Conservation (phyloP, 2,888 invertebrate species). For the Myopa testacea region DNA sequence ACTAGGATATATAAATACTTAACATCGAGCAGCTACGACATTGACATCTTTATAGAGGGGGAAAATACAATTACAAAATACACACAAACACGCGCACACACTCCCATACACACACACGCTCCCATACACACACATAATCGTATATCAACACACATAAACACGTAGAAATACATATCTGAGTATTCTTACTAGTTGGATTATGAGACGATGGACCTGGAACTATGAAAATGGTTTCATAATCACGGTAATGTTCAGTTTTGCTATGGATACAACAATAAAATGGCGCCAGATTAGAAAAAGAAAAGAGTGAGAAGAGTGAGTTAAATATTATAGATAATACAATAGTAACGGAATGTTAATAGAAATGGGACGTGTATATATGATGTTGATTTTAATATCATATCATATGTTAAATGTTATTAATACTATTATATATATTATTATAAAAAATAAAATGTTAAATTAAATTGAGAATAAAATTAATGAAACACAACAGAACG, state of each 20-base stretch:
- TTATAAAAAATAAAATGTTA: slow-evolving; percentile 26
- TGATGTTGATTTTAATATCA: not conserved
- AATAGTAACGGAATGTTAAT: not conserved
- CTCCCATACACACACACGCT: not conserved
- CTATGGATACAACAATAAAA: slow-evolving; percentile 49
- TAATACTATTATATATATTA: slow-evolving; percentile 4
- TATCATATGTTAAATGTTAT: not conserved
- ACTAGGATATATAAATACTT: not conserved
- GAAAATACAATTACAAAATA: not conserved
- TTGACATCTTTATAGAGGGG: not conserved
- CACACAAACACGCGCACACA: not conserved
- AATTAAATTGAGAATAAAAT: slow-evolving; percentile 7
- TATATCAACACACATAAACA: not conserved
- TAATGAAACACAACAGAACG: no score
- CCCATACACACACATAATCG: slow-evolving; percentile 5
- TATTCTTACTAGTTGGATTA: slow-evolving; percentile 73
- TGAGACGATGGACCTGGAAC: slow-evolving; percentile 75
- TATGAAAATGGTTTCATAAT: slow-evolving; percentile 82
- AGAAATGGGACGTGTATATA: slow-evolving; percentile 15
- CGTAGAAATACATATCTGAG: slow-evolving; percentile 19
- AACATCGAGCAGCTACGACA: not conserved
- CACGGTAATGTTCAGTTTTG: slow-evolving; percentile 76
- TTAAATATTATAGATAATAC: not conserved
- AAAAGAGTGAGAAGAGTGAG: not conserved
- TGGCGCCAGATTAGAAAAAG: slow-evolving; percentile 32